These are phyloP conservation scores for Melanostoma scalare DNA, from an alignment of 2,888 invertebrate genomes.

Conservation along the genomic window DNA sequence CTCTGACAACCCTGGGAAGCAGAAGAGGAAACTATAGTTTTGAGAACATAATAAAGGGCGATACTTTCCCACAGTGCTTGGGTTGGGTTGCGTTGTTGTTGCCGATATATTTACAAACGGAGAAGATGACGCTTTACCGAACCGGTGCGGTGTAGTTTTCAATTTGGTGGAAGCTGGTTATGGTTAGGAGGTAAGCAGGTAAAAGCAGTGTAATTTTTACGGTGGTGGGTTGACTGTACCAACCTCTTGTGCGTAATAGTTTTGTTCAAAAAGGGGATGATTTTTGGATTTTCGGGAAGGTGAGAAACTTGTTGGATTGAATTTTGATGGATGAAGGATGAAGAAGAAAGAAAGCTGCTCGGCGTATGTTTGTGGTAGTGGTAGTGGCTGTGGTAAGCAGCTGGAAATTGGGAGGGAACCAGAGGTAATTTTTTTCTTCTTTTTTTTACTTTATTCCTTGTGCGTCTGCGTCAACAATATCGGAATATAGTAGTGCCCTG, in stretches of 20 bases:
- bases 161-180: conserved; percentile 56
- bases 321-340: conserved; percentile 1
- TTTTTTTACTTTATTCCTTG: too few relatives aligned
- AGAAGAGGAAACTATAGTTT: conserved; percentile 48
- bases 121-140: conserved; percentile 41
- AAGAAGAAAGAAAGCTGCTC: conserved; percentile 50
- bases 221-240: conserved; percentile 66
- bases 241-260: conserved; percentile 55
- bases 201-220: conserved; percentile 47
- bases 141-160: conserved; percentile 37
- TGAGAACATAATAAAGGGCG: conserved; percentile 41
- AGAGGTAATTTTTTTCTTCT: too few relatives aligned
- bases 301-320: conserved; percentile 70
- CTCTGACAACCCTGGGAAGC: conserved; percentile 47
- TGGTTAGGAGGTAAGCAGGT: conserved; percentile 71
- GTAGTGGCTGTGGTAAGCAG: conserved; percentile 28
- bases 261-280: conserved; percentile 42
- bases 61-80: conserved; percentile 67
- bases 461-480: too few relatives aligned
- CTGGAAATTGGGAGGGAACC: neutral
- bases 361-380: conserved; percentile 14
- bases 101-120: neutral
- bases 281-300: conserved; percentile 52
- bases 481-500: too few relatives aligned
- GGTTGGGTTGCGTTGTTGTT: conserved; percentile 29